Evolutionary conservation across 2,113 vertebrate genomes (phyloP), one percentile per base, ranked within the genome.

Genomic region (Pelusios castaneus): DNA sequence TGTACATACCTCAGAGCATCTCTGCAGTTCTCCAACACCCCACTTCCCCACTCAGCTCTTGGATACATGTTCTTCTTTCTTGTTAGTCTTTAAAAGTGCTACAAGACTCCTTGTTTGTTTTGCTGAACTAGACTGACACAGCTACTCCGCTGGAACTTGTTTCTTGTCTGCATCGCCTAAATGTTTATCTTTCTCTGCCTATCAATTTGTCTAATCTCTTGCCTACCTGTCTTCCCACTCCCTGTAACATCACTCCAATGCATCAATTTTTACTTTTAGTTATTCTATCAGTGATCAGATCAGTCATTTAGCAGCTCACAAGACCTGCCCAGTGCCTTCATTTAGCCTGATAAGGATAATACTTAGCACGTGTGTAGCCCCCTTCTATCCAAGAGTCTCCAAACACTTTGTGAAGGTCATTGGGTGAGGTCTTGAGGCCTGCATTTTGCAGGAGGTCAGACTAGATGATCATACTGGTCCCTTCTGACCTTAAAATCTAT

Each of bases 11-110:
- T 43, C 21, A 82, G 80, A 90, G 60, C 14, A 93, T 90, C 89
- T 52, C 52, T 89, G 81, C 43, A 95, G 52, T 82, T 91, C 0
- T 0, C 78, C 60, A 93, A 75, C 58, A 4, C 14, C 5, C 84
- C 77, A 79, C 90, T 55, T 5, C 14, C 8, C 80, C 73, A 77
- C 89, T 73, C 47, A 95, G 55, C 27, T 14, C n/a, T 78, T 85
- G 81, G 47, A 87, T 96, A 95, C 95, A 93, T 82, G 43, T 55
- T 91, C 43, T 94, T 81, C 25, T 41, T 24, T 27, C 86, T 93
- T 89, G 82, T 80, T 38, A 47, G 47, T 47, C 47, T 47, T 47
- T 47, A 47, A 47, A 47, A 47, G 47, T 47, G 47, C 47, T 10
- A 47, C 10, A 47, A 47, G 47, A 47, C 47, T 47, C 47, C 47